These are phyloP conservation scores for Plectrocnemia conspersa DNA, from an alignment of 1,140 invertebrate species.

Conservation along the genomic window DNA sequence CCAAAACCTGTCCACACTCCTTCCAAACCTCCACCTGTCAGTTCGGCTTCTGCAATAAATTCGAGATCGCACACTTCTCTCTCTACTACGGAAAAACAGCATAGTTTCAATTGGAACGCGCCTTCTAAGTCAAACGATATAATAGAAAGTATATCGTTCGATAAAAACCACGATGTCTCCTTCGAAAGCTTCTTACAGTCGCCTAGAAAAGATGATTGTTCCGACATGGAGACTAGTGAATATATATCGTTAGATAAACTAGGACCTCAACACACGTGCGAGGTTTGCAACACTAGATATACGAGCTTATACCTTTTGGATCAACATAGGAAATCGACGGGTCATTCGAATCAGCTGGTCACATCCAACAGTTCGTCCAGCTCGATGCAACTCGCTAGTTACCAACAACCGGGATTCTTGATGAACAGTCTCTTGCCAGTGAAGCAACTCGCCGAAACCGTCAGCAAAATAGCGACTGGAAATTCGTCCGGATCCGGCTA, in stretches of 20 bases:
- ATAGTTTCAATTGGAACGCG: slow-evolving; percentile 33
- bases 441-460: slow-evolving; percentile 49
- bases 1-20: neutral
- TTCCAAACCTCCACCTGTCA: neutral
- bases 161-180: slow-evolving; percentile 27
- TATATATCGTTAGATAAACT: slow-evolving; percentile 43
- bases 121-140: slow-evolving; percentile 15
- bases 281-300: slow-evolving; percentile 48
- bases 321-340: slow-evolving; percentile 44
- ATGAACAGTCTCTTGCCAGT: slow-evolving; percentile 45
- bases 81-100: slow-evolving; percentile 30
- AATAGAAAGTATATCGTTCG: slow-evolving; percentile 9
- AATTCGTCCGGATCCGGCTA: slow-evolving; percentile 38
- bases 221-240: slow-evolving; percentile 25
- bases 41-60: neutral
- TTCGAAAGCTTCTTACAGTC: slow-evolving; percentile 26
- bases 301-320: slow-evolving; percentile 45
- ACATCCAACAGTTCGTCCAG: slow-evolving; percentile 28
- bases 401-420: slow-evolving; percentile 36
- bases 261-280: slow-evolving; percentile 49
- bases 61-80: slow-evolving; percentile 4
- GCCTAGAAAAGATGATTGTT: slow-evolving; percentile 16
- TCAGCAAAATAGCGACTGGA: slow-evolving; percentile 44
- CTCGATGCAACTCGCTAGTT: slow-evolving; percentile 38
- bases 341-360: slow-evolving; percentile 44